Conservation (phyloP, 2,888 invertebrate genomes). For the Zhuqinia jingwanae region DNA sequence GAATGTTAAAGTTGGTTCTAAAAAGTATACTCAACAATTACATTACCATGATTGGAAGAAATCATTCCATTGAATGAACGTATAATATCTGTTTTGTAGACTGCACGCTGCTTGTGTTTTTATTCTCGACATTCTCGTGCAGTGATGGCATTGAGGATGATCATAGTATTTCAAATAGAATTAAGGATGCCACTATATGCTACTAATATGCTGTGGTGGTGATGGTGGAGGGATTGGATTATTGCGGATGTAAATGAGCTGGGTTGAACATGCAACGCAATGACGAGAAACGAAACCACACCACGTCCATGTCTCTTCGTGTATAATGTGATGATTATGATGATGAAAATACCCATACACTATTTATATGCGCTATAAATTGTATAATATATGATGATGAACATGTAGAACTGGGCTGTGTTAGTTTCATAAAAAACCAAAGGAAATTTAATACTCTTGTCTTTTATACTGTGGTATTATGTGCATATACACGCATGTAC, state of each 20-base stretch:
- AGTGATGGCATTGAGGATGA: slow-evolving; percentile 35
- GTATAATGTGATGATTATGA: too few relatives aligned
- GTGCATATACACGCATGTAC: background rate
- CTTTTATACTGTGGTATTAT: background rate
- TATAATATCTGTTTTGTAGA: background rate
- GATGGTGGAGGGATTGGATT: slow-evolving; percentile 15
- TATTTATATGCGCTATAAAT: background rate
- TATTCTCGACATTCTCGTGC: background rate
- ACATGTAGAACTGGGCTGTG: background rate
- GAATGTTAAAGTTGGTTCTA: too few relatives aligned
- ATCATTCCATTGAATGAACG: too few relatives aligned
- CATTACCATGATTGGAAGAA: slow-evolving; percentile 42
- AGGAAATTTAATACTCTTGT: slow-evolving; percentile 22
- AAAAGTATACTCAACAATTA: too few relatives aligned
- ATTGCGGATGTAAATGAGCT: slow-evolving; percentile 55
- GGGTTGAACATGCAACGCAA: slow-evolving; percentile 37
- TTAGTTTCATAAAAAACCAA: slow-evolving; percentile 21
- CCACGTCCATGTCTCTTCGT: background rate
- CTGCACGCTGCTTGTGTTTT: background rate
- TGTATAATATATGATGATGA: background rate
- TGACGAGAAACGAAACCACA: slow-evolving; percentile 11
- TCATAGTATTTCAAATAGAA: slow-evolving; percentile 20
- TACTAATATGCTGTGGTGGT: background rate
- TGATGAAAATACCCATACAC: slow-evolving; percentile 27
- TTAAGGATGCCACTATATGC: background rate